These are phyloP conservation scores for Catajapyx aquilonaris DNA, from an alignment of 1,140 invertebrate genomes.

Conservation along the genomic window DNA sequence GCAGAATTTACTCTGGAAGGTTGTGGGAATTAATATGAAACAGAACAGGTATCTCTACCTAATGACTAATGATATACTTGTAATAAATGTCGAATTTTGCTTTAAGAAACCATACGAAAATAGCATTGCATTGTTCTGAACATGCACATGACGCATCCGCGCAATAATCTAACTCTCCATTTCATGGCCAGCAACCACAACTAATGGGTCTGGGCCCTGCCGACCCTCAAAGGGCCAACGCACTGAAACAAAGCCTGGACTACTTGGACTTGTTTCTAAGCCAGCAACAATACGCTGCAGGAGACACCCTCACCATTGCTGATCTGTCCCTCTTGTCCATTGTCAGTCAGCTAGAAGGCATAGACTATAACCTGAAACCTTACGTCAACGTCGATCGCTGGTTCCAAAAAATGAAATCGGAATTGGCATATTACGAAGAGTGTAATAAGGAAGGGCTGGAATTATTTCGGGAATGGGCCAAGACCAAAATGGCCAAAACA, in stretches of 20 bases:
- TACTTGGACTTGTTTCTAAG: constrained; percentile 16
- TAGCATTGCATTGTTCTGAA: too few relatives aligned
- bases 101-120: too few relatives aligned
- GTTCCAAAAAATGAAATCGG: constrained; percentile 15
- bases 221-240: constrained; percentile 16
- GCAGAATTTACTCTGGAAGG: too few relatives aligned
- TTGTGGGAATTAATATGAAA: too few relatives aligned
- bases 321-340: constrained; percentile 18
- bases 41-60: too few relatives aligned
- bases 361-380: constrained; percentile 15
- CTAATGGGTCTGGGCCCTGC: constrained; percentile 9
- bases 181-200: constrained; percentile 13
- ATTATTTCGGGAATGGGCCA: constrained; percentile 13
- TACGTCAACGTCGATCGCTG: constrained; percentile 17
- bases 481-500: constrained; percentile 6
- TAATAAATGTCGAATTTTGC: too few relatives aligned
- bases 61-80: too few relatives aligned
- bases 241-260: constrained; percentile 16
- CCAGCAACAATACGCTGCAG: constrained; percentile 14
- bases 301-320: constrained; percentile 18
- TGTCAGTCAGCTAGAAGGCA: constrained; percentile 15
- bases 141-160: too few relatives aligned
- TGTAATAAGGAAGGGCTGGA: constrained; percentile 16
- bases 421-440: constrained; percentile 18
- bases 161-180: too few relatives aligned